phyloP scores from a whole-genome alignment of 2,888 invertebrate genomes.

The Eupeodes latifasciatus region DNA sequence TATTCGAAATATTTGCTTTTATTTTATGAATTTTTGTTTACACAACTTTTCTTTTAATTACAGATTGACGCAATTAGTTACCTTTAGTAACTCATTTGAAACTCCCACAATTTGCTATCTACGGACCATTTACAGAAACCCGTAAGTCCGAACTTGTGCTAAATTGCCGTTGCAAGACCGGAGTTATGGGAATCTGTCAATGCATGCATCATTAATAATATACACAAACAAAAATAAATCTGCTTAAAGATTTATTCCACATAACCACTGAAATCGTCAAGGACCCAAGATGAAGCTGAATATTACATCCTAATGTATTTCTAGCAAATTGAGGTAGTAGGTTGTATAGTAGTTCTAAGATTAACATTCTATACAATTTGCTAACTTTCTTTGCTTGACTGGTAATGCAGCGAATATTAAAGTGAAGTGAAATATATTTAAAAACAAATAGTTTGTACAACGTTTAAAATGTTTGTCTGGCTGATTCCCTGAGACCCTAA shows the following conservation, averaged over 20 bases:
- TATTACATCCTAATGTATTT: constrained; percentile 79
- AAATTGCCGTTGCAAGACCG: constrained; percentile 84
- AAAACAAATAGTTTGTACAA: neutral
- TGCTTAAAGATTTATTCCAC: neutral
- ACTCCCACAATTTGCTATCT: neutral
- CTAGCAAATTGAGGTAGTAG: constrained; percentile 85
- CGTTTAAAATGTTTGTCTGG: constrained; percentile 83
- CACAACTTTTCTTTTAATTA: neutral
- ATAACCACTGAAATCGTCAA: constrained; percentile 21
- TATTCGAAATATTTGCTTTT: neutral
- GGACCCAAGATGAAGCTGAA: constrained; percentile 56
- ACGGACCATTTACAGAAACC: constrained; percentile 85
- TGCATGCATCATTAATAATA: constrained; percentile 81
- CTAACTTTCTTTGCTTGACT: constrained; percentile 85
- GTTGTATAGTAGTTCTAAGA: constrained; percentile 84
- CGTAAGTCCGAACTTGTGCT: constrained; percentile 85
- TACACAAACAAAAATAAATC: neutral
- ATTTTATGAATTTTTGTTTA: neutral
- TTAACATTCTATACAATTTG: constrained; percentile 84
- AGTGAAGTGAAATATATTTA: constrained; percentile 15
- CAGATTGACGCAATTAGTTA: neutral
- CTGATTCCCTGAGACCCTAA: constrained; percentile 85
- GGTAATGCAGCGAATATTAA: constrained; percentile 67
- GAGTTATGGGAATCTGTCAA: constrained; percentile 85
- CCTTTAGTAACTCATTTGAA: neutral